A percentile compares a stretch with the other conserved stretches of the same genome.
These are phyloP conservation scores for Phallusia fumigata DNA, from an alignment of 23 tunicate species.

Conservation along the genomic window DNA sequence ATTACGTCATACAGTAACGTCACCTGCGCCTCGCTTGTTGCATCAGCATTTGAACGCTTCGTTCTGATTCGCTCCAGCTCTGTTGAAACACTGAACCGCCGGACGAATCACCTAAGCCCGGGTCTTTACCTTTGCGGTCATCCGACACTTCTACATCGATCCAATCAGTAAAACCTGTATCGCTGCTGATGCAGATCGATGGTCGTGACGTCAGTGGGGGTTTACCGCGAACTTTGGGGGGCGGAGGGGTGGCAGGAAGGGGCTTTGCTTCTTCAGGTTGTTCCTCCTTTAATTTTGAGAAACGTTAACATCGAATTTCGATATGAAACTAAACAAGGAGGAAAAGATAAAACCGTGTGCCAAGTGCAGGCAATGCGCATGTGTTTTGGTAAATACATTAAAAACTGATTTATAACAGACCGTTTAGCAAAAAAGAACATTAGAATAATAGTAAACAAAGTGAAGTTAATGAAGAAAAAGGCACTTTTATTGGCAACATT, in stretches of 20 bases:
- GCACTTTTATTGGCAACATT: no score
- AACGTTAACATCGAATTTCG: not conserved
- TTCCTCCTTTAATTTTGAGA: not conserved
- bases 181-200: slow-evolving; percentile 62
- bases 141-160: slow-evolving; percentile 21
- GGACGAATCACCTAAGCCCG: not conserved
- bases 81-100: slow-evolving; percentile 31
- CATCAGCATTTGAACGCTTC: slow-evolving; percentile 44
- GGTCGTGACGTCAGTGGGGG: slow-evolving; percentile 26
- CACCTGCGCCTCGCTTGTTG: slow-evolving; percentile 42
- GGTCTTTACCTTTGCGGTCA: not conserved
- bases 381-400: no score
- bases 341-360: no score
- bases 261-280: not conserved
- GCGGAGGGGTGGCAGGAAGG: not conserved
- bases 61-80: slow-evolving; percentile 41
- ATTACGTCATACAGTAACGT: not conserved
- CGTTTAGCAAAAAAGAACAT: no score
- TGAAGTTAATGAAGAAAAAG: no score
- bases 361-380: no score
- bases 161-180: slow-evolving; percentile 31
- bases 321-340: no score
- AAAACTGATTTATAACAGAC: no score
- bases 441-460: no score
- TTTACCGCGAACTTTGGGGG: not conserved